These are phyloP conservation scores for Onthophagus taurus DNA, from an alignment of 1,140 invertebrate genomes.

Conservation along the genomic window DNA sequence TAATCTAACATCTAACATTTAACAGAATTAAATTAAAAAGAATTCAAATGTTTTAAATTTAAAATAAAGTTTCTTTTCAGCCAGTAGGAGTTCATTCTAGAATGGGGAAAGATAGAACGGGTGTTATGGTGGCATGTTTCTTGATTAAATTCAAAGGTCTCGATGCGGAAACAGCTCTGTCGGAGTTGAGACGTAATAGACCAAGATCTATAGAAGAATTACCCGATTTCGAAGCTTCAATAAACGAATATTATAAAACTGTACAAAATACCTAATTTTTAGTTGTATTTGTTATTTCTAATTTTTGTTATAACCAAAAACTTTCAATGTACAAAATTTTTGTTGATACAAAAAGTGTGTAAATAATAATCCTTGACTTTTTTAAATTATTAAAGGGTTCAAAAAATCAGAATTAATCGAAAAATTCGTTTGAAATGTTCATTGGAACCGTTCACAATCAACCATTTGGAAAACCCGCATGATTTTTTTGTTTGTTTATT, in stretches of 20 bases:
- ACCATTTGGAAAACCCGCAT: no score
- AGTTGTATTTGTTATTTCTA: not conserved
- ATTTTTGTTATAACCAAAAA: slow-evolving; percentile 1
- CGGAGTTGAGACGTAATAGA: slow-evolving; percentile 36
- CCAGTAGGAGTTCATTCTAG: slow-evolving; percentile 52
- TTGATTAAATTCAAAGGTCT: slow-evolving; percentile 45
- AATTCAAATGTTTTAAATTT: no score
- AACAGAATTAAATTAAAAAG: no score
- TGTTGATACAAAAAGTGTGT: no score
- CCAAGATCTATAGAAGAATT: slow-evolving; percentile 37
- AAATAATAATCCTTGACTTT: not conserved
- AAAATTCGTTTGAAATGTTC: no score
- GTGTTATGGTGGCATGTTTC: slow-evolving; percentile 54
- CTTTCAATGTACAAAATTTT: no score
- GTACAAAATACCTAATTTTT: not conserved
- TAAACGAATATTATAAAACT: slow-evolving; percentile 4
- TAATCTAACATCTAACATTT: no score
- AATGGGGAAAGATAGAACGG: slow-evolving; percentile 50
- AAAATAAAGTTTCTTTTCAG: slow-evolving; percentile 34
- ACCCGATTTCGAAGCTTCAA: slow-evolving; percentile 6
- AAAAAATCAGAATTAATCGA: no score
- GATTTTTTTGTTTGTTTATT: no score
- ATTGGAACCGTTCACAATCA: no score
- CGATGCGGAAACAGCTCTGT: slow-evolving; percentile 40
- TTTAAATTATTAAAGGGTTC: no score